These are phyloP conservation scores for Cosmia trapezina DNA, from an alignment of 2,888 invertebrate species.

Conservation along the genomic window DNA sequence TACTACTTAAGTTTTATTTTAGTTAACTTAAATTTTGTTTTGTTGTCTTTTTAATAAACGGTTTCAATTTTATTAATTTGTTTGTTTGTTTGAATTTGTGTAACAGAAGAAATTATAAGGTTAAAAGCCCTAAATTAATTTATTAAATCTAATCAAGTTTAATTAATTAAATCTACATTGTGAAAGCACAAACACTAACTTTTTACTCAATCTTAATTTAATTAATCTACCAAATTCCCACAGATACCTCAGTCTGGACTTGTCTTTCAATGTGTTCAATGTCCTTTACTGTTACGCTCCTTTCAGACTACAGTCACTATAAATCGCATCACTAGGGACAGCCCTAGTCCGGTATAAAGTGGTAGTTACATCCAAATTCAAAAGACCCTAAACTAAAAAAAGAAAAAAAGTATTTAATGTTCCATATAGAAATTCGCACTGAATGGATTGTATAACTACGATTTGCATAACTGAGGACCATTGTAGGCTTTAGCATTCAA, in stretches of 20 bases:
- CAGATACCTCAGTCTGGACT: not conserved
- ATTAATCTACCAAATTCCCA: not conserved
- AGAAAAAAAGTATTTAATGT: slow-evolving; percentile 24
- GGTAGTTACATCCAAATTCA: slow-evolving; percentile 40
- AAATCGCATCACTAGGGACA: slow-evolving; percentile 10
- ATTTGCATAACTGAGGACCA: slow-evolving; percentile 55
- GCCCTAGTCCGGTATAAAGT: slow-evolving; percentile 37
- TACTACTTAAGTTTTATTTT: not conserved
- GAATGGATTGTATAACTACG: slow-evolving; percentile 63
- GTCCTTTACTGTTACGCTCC: not conserved
- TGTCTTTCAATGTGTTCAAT: not conserved
- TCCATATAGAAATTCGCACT: slow-evolving; percentile 50
- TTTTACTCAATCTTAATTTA: not conserved
- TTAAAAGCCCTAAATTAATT: not conserved
- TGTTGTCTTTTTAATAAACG: slow-evolving; percentile 32
- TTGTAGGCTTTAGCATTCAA: slow-evolving; percentile 46
- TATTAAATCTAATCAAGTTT: not conserved
- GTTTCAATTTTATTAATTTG: not conserved
- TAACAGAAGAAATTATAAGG: not conserved
- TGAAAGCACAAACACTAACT: not conserved
- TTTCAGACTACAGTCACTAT: not conserved
- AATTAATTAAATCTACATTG: not conserved
- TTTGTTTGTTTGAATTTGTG: slow-evolving; percentile 19
- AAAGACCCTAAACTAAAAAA: slow-evolving; percentile 32
- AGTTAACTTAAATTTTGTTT: slow-evolving; percentile 13